Evolutionary conservation across 2,797 vertebrate genomes (phyloP).

Genomic region (Parotocinclus haroldoi): DNA sequence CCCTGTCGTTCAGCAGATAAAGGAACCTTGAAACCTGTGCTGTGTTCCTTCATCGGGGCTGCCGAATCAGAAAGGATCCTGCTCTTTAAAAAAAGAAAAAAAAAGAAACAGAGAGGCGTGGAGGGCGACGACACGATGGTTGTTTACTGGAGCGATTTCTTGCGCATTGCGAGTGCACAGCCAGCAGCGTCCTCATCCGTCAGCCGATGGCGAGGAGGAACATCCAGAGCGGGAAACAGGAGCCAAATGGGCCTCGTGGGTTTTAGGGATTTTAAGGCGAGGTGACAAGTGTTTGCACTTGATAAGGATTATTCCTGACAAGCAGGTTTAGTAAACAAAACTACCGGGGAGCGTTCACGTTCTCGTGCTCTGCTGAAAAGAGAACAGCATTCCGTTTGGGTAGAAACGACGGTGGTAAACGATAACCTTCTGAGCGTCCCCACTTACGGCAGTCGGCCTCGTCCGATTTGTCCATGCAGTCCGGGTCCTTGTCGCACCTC

Average conservation of each 20-base stretch:
- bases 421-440: too few relatives aligned
- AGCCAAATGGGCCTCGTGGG: background rate
- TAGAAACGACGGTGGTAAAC: too few relatives aligned
- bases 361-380: too few relatives aligned
- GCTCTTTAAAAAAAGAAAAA: too few relatives aligned
- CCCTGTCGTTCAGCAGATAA: too few relatives aligned
- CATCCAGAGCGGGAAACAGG: background rate
- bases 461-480: constrained; percentile 98
- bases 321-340: too few relatives aligned
- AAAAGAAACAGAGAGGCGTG: too few relatives aligned
- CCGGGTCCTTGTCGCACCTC: constrained; percentile 92
- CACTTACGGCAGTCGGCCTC: constrained; percentile 93
- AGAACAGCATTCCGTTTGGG: too few relatives aligned
- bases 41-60: too few relatives aligned
- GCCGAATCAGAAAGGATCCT: too few relatives aligned
- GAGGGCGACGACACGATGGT: background rate
- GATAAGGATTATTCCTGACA: background rate
- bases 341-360: too few relatives aligned
- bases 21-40: too few relatives aligned
- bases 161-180: background rate
- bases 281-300: background rate
- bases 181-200: background rate
- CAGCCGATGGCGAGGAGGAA: background rate
- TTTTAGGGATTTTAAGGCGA: background rate
- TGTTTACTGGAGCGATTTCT: background rate